These are phyloP conservation scores for Drosophila kurseongensis DNA, from an alignment of 1,140 invertebrate genomes.

Conservation along the genomic window DNA sequence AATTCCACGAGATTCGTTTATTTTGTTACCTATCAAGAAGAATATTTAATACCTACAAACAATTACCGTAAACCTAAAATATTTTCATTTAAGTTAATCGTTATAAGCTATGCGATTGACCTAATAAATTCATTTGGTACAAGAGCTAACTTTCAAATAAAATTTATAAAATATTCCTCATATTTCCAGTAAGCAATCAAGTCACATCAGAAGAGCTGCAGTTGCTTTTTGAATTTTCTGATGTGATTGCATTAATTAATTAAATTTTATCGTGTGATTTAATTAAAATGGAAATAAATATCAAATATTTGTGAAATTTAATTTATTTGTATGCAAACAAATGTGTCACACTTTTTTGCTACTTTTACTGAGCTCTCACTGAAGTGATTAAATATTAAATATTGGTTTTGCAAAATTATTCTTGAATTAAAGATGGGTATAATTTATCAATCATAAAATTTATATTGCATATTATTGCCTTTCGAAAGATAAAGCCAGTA, in stretches of 20 bases:
- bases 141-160: neutral
- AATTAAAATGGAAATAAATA: conserved; percentile 58
- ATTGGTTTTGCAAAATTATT: neutral
- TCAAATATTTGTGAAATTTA: conserved; percentile 49
- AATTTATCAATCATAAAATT: neutral
- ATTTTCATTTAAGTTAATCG: neutral
- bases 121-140: too few relatives aligned
- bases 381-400: conserved; percentile 7
- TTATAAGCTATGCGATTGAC: neutral
- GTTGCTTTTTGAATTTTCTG: conserved; percentile 11
- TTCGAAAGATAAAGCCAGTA: too few relatives aligned
- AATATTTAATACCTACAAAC: neutral
- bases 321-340: conserved; percentile 15
- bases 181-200: neutral
- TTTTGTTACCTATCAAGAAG: neutral
- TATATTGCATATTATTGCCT: too few relatives aligned
- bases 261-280: conserved; percentile 35
- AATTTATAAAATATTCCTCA: neutral
- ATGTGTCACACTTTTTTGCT: conserved; percentile 14
- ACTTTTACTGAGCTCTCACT: neutral
- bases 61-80: neutral
- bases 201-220: neutral
- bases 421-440: neutral
- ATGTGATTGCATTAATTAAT: conserved; percentile 19
- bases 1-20: neutral